phyloP scores from a whole-genome alignment of 2,113 vertebrate species.

The Okapia johnstoni region DNA sequence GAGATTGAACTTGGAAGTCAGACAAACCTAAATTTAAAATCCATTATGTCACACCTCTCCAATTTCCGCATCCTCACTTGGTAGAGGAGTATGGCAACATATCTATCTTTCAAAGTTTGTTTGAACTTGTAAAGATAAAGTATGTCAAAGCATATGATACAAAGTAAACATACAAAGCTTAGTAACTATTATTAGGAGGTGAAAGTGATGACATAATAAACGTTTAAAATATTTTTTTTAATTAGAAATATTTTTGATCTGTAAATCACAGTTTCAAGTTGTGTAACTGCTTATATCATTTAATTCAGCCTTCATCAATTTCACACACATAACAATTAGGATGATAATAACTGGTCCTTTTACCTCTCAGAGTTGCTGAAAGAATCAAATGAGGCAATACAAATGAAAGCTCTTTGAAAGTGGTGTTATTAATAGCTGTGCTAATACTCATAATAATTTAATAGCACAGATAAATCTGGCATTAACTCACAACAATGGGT shows the following conservation, averaged over 20 bases:
- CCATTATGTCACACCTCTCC: background rate
- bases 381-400: slow-evolving; percentile 9
- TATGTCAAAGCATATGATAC: background rate
- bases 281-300: background rate
- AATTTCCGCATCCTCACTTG: background rate
- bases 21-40: background rate
- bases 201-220: background rate
- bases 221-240: background rate
- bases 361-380: background rate
- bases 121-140: background rate
- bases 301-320: background rate
- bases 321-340: background rate
- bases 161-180: background rate
- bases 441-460: slow-evolving; percentile 58
- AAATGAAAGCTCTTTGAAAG: slow-evolving; percentile 33
- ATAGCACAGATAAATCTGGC: slow-evolving; percentile 50
- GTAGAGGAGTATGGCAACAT: background rate
- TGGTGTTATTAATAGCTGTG: slow-evolving; percentile 39
- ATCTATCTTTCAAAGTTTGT: background rate
- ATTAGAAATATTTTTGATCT: background rate
- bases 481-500: slow-evolving; percentile 35
- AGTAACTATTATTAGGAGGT: background rate
- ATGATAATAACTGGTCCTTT: background rate
- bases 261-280: background rate
- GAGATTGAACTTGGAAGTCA: background rate